Evolutionary conservation across 2,888 invertebrate species (phyloP).

Genomic region (Apotomis turbidana): DNA sequence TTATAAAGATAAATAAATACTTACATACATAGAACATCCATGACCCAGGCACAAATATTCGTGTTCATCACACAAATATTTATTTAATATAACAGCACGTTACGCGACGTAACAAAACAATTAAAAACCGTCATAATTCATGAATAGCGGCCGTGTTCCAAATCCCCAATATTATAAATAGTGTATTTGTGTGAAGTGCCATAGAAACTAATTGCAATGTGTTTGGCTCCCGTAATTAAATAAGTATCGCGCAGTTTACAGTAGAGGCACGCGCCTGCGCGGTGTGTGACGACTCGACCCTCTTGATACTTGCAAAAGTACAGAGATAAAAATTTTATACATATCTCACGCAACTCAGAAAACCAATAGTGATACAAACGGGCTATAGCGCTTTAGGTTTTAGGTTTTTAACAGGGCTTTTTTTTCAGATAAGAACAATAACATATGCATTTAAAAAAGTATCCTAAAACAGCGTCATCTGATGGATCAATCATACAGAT

Average conservation of each 20-base stretch:
- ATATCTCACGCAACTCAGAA: background rate
- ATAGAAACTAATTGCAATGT: slow-evolving; percentile 41
- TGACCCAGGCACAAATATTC: no score
- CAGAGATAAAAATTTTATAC: background rate
- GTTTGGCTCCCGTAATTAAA: slow-evolving; percentile 56
- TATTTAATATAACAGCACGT: background rate
- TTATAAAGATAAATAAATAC: no score
- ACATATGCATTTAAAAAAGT: no score
- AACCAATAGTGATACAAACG: no score
- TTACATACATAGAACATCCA: no score
- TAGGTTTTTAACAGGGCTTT: no score
- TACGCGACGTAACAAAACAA: background rate
- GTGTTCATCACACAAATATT: no score
- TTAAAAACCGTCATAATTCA: slow-evolving; percentile 2
- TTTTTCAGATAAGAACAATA: no score
- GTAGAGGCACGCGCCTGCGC: slow-evolving; percentile 65
- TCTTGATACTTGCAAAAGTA: slow-evolving; percentile 46
- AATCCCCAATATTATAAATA: slow-evolving; percentile 29
- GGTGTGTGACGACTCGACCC: slow-evolving; percentile 26
- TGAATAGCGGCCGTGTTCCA: slow-evolving; percentile 14
- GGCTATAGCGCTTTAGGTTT: no score
- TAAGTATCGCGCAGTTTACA: slow-evolving; percentile 63
- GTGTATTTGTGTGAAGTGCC: slow-evolving; percentile 32
- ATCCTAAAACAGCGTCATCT: no score
- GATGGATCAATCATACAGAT: no score